These are phyloP conservation scores for Invenusta paracnida DNA, from an alignment of 2,888 invertebrate genomes.

Conservation along the genomic window DNA sequence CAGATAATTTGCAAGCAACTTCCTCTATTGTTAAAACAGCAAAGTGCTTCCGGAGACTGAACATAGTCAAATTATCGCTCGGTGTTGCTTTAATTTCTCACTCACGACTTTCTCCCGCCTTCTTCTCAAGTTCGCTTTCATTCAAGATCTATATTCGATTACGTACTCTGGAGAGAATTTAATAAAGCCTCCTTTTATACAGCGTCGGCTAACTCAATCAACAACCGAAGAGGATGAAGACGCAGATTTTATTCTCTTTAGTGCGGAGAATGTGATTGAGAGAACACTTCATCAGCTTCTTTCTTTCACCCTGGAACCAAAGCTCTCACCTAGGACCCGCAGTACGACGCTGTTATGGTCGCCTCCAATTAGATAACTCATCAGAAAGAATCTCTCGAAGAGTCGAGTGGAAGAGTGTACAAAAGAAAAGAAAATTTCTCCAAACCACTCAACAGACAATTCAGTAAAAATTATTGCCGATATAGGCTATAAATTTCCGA, in stretches of 20 bases:
- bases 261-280: background rate
- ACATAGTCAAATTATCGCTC: background rate
- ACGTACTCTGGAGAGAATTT: constrained; percentile 17
- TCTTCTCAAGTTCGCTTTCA: background rate
- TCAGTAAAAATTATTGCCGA: background rate
- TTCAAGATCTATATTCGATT: constrained; percentile 2
- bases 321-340: background rate
- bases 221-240: constrained; percentile 3
- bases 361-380: constrained; percentile 10
- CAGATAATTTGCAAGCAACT: background rate
- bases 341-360: background rate
- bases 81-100: constrained; percentile 5
- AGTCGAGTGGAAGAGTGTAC: no score
- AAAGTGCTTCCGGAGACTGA: no score
- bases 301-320: no score
- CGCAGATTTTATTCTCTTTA: background rate
- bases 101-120: no score
- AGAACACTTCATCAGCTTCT: no score
- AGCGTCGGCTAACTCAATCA: constrained; percentile 9
- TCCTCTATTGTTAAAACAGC: no score
- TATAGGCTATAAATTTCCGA: background rate
- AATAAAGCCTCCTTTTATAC: background rate
- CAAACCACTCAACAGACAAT: background rate
- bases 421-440: background rate
- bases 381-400: background rate